These are phyloP conservation scores for Strigamia transsilvanica DNA, from an alignment of 2,888 invertebrate genomes.

Conservation along the genomic window DNA sequence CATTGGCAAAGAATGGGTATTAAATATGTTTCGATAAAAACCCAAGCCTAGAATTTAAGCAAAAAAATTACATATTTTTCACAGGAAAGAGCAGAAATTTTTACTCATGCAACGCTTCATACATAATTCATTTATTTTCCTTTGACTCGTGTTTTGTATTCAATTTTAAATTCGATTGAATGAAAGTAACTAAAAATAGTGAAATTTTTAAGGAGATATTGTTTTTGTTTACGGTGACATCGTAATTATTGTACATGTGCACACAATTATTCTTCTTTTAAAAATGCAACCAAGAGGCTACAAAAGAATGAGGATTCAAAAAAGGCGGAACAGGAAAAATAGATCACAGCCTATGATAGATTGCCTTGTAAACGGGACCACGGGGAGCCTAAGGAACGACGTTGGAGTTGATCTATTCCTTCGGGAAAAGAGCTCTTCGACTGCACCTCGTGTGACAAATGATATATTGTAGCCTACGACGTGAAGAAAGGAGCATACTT, in stretches of 20 bases:
- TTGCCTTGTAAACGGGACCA: conserved; percentile 45
- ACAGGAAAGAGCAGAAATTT: neutral
- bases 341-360: conserved; percentile 44
- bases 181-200: neutral
- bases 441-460: conserved; percentile 23
- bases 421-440: conserved; percentile 27
- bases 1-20: conserved; percentile 35
- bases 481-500: conserved; percentile 2
- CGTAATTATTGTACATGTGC: neutral
- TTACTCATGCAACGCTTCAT: conserved; percentile 4
- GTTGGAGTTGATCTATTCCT: conserved; percentile 40
- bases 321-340: neutral
- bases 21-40: conserved; percentile 40
- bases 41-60: conserved; percentile 20
- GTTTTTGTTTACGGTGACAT: neutral
- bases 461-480: conserved; percentile 2
- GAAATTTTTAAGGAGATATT: neutral
- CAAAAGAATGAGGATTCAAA: neutral
- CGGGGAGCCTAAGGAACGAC: conserved; percentile 26
- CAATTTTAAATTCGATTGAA: neutral
- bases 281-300: neutral
- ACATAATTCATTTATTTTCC: neutral
- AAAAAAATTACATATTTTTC: conserved; percentile 38
- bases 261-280: neutral
- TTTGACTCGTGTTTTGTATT: neutral